Conservation (phyloP, 1,140 invertebrate genomes). For the Cydia amplana region DNA sequence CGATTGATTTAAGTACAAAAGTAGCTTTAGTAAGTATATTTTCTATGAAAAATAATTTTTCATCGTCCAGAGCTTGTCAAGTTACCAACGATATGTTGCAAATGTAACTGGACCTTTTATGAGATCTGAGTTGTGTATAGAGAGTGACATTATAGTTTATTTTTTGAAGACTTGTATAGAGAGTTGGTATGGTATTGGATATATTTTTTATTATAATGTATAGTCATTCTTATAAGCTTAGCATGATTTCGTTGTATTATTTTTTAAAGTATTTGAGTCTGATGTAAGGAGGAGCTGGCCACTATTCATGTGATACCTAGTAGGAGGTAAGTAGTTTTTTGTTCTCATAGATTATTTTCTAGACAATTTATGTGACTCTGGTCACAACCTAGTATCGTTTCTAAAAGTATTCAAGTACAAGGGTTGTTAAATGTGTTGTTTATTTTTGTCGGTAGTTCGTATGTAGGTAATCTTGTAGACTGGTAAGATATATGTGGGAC, state of each 20-base stretch:
- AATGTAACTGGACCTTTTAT: slow-evolving; percentile 1
- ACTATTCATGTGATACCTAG: slow-evolving; percentile 28
- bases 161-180: slow-evolving; percentile 29
- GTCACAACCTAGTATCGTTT: slow-evolving; percentile 11
- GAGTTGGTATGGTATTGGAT: slow-evolving; percentile 15
- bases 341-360: neutral
- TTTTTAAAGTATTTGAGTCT: slow-evolving; percentile 22
- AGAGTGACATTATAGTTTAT: slow-evolving; percentile 28
- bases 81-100: slow-evolving; percentile 27
- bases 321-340: slow-evolving; percentile 14
- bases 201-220: slow-evolving; percentile 27
- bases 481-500: slow-evolving; percentile 16
- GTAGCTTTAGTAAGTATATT: slow-evolving; percentile 32
- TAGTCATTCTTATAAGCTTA: slow-evolving; percentile 22
- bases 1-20: slow-evolving; percentile 28
- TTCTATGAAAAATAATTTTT: slow-evolving; percentile 23
- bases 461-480: slow-evolving; percentile 4
- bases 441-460: slow-evolving; percentile 1
- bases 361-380: slow-evolving; percentile 2
- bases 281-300: slow-evolving; percentile 10
- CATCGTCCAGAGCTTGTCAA: slow-evolving; percentile 3
- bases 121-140: slow-evolving; percentile 25
- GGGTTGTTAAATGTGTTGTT: slow-evolving; percentile 32
- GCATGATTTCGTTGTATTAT: slow-evolving; percentile 26
- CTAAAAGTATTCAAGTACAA: slow-evolving; percentile 28